Evolutionary conservation across 2,113 vertebrate genomes (phyloP), one percentile per base, ranked within the genome.

Genomic region (Malaclemys terrapin): DNA sequence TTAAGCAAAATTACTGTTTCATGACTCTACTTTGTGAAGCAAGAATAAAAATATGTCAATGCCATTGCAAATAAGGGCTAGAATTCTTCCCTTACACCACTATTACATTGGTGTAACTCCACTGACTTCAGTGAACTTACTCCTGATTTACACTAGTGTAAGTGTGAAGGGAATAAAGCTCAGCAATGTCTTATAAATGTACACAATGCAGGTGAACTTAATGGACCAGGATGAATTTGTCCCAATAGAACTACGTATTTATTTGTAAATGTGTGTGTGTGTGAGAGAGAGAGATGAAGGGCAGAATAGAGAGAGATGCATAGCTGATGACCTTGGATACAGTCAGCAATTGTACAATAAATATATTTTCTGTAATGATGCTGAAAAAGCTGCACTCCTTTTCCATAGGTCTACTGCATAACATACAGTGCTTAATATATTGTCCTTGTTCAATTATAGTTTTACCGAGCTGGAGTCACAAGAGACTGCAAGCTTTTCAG

Each of bases 361-460:
- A 80, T 85, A 83, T 45, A 49, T 92, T 47, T 95, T 91, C 85
- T 91, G 72, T 94, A 92, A 94, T 72, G 76, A 89, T 93, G 69
- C 82, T 95, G 89, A 69, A 96, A 93, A 96, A 94, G 87, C 89
- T 87, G 90, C 59, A 1, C 1, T 82, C 89, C 49, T 54, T 94
- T 93, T 93, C 89, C 94, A 45, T 38, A 52, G 93, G 75, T 93
- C 89, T 92, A 89, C 54, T 93, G 53, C 92, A 57, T 93, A 92
- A 94, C 80, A 82, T 10, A 3, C 89, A 87, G 75, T 45, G 88
- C 96, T 96, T 97, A 93, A 90, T 96, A 96, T 91, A 95, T 84
- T 80, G 81, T 94, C 91, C 89, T 95, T 87, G 93, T 97, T 98
- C 97, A 94, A 62, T 97, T 96, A 97, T 11, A 88, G 91, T 93